Base-by-base conservation (phyloP, 2,797 vertebrate genomes). In the Darevskia nairensis region DNA sequence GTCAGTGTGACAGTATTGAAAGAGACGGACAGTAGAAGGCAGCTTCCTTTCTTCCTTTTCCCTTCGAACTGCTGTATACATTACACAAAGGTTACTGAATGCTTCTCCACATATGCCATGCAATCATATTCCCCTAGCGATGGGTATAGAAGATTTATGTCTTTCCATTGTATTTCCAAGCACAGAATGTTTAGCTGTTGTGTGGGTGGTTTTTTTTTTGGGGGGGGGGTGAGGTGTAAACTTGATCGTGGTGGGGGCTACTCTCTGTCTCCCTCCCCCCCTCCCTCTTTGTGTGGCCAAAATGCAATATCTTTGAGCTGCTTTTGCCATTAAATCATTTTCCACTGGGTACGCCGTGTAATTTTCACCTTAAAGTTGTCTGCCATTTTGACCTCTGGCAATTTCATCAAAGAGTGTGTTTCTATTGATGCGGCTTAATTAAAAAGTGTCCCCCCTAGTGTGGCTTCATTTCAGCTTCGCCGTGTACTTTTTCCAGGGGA, bases 321-420 rank as follows among this genome's bases (percentile, higher is more conserved):
- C 35, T 88, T 85, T n/a, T 78, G 83, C 86, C 39, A 41, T 89
- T 29, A 78, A 88, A 84, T 72, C 0, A 46, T 84, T 88, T 89
- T 77, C 87, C 89, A 78, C 15, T 59, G 86, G 23, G 79, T 15
- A 68, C 66, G 1, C 0, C 1, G 25, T 4, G 8, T 44, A 77
- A 21, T 27, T n/a, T 84, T 91, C 15, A 0, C 75, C 50, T 27
- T 82, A 8, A 90, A 66, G 27, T 0, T 0, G n/a, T 76, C 29
- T n/a, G 10, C 4, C 55, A 50, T 84, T 93, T 27, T 88, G 92
- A 29, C 59, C 88, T 91, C 0, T 89, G 89, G 87, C 87, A 86
- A 86, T 91, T 94, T 89, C 82, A 91, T 86, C 91, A 90, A 90
- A 84, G 81, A 77, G 35, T 89, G 4, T 3, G 66, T 91, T 91